Conservation (phyloP, 2,888 invertebrate species). For the Nephrotoma guestfalica region DNA sequence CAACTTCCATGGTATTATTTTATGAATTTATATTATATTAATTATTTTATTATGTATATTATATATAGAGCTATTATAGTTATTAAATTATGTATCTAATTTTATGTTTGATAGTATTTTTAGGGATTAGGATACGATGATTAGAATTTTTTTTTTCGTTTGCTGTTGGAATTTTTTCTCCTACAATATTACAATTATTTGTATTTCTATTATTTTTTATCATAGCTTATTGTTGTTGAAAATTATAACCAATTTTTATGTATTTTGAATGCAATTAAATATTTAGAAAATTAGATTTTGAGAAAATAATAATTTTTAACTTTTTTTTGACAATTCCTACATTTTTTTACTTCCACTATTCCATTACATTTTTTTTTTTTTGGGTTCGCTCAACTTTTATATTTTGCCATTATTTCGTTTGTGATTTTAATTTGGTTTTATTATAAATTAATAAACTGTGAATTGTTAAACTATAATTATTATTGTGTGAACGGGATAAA, state of each 20-base stretch:
- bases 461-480: background rate
- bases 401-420: background rate
- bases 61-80: background rate
- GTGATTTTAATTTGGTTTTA: background rate
- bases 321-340: background rate
- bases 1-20: constrained; percentile 14
- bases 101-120: background rate
- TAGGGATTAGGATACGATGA: background rate
- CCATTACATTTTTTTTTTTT: background rate
- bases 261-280: background rate
- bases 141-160: background rate
- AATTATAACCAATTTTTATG: background rate
- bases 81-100: background rate
- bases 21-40: background rate
- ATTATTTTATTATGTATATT: background rate
- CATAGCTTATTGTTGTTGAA: background rate
- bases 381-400: background rate
- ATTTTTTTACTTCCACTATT: background rate
- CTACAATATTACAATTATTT: background rate
- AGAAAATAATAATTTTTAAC: background rate
- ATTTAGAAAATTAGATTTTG: background rate
- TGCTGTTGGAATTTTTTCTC: background rate
- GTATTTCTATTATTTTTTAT: background rate
- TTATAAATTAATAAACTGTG: background rate
- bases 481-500: background rate